A percentile compares a stretch with the other conserved stretches of the same genome.
These are phyloP conservation scores for Drosophila novamexicana DNA, from an alignment of 1,140 invertebrate species.

Conservation along the genomic window DNA sequence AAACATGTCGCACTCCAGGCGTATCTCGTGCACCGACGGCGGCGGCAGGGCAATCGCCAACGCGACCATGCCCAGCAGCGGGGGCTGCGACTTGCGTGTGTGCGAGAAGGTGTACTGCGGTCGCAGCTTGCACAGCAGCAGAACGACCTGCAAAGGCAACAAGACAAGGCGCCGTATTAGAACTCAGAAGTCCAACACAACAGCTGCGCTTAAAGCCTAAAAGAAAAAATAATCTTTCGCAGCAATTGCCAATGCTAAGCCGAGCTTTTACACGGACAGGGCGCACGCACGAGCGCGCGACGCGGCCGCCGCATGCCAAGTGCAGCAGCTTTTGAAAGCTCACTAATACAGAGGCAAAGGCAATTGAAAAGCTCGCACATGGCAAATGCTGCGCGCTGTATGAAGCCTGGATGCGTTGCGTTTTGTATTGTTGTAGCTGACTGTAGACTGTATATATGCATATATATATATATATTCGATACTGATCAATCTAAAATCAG, in stretches of 20 bases:
- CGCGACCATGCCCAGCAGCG: constrained; percentile 96
- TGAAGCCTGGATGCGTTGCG: too few relatives aligned
- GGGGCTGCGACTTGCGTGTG: constrained; percentile 92
- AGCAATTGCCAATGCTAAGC: background rate
- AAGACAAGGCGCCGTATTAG: constrained; percentile 19
- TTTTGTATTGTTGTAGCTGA: background rate
- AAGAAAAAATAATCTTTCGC: background rate
- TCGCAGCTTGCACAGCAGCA: constrained; percentile 94
- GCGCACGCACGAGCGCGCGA: too few relatives aligned
- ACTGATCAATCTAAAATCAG: constrained; percentile 85
- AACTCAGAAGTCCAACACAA: background rate
- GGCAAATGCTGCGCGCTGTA: too few relatives aligned
- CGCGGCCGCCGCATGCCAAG: too few relatives aligned
- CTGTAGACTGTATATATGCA: constrained; percentile 1
- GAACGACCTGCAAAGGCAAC: constrained; percentile 90
- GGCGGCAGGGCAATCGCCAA: constrained; percentile 97
- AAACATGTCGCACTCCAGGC: constrained; percentile 98
- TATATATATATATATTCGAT: constrained; percentile 68
- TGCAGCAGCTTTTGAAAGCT: too few relatives aligned
- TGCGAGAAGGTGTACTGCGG: constrained; percentile 96
- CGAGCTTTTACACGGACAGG: too few relatives aligned
- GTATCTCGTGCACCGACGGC: constrained; percentile 97
- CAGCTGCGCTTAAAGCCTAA: constrained; percentile 10
- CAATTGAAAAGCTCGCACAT: too few relatives aligned
- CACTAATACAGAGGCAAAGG: too few relatives aligned